These are phyloP conservation scores for Lampropteryx suffumata DNA, from an alignment of 2,888 invertebrate species.

Conservation along the genomic window DNA sequence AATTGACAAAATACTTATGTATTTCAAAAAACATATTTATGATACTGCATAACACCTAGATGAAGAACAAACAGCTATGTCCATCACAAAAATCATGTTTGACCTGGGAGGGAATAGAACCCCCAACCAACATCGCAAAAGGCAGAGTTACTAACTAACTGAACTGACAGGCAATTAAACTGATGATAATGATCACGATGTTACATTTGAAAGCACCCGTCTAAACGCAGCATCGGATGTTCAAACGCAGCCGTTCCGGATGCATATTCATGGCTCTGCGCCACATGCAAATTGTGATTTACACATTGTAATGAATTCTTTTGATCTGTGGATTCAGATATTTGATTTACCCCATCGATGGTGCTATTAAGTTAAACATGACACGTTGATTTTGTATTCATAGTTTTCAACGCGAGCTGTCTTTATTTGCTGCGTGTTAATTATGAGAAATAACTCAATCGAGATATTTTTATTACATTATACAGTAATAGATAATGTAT, in stretches of 20 bases:
- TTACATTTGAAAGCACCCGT: conserved; percentile 9
- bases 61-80: too few relatives aligned
- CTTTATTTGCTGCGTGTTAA: conserved; percentile 52
- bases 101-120: too few relatives aligned
- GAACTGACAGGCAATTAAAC: too few relatives aligned
- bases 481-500: too few relatives aligned
- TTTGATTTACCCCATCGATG: conserved; percentile 82
- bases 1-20: too few relatives aligned
- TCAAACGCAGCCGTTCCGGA: conserved; percentile 68
- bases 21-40: too few relatives aligned
- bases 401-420: conserved; percentile 63
- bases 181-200: neutral
- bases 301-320: conserved; percentile 83
- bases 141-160: too few relatives aligned
- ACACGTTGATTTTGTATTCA: conserved; percentile 78
- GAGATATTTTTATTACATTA: neutral
- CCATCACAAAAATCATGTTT: too few relatives aligned
- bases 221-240: conserved; percentile 69
- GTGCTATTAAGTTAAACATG: conserved; percentile 64
- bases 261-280: conserved; percentile 80
- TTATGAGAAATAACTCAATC: conserved; percentile 40
- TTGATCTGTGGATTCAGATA: conserved; percentile 82
- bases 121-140: too few relatives aligned
- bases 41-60: too few relatives aligned
- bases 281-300: conserved; percentile 82